phyloP scores from a whole-genome alignment of 2,797 vertebrate species.

The Pseudopleuronectes americanus region DNA sequence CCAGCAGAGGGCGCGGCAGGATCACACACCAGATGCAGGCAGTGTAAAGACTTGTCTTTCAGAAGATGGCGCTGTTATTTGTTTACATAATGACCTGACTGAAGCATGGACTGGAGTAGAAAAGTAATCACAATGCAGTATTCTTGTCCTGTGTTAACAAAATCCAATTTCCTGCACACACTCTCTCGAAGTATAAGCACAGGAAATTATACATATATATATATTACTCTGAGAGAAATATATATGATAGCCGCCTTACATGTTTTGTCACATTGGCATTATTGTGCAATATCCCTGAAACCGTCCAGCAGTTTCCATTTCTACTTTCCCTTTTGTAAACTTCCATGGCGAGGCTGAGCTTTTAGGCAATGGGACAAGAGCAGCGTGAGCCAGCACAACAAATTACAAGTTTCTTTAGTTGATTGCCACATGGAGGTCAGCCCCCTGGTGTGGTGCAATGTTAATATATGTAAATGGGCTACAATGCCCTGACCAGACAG shows the following conservation, averaged over 20 bases:
- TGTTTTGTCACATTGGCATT: not conserved
- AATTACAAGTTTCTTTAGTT: conserved; percentile 33
- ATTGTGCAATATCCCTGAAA: conserved; percentile 7
- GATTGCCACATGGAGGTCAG: conserved; percentile 63
- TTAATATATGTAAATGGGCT: conserved; percentile 81
- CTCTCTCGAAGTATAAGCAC: not conserved
- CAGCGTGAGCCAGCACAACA: conserved; percentile 29
- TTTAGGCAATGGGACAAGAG: conserved; percentile 9
- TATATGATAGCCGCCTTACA: not conserved
- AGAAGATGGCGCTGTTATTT: conserved; percentile 66
- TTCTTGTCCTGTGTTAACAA: not conserved
- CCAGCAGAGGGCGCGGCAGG: conserved; percentile 58
- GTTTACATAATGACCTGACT: conserved; percentile 44
- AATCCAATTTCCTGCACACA: not conserved
- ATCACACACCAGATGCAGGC: not conserved
- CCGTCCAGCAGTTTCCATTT: conserved; percentile 13
- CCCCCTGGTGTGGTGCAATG: conserved; percentile 69
- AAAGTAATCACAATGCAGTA: conserved; percentile 11
- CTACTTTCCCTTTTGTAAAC: conserved; percentile 4
- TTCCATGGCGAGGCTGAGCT: not conserved
- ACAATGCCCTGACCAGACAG: conserved; percentile 73
- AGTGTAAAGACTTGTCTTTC: not conserved
- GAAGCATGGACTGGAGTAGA: conserved; percentile 20
- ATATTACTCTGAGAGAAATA: not conserved
- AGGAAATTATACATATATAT: not conserved